phyloP scores from a whole-genome alignment of 92 coral and sea anemone genomes.

The Montipora capitata region DNA sequence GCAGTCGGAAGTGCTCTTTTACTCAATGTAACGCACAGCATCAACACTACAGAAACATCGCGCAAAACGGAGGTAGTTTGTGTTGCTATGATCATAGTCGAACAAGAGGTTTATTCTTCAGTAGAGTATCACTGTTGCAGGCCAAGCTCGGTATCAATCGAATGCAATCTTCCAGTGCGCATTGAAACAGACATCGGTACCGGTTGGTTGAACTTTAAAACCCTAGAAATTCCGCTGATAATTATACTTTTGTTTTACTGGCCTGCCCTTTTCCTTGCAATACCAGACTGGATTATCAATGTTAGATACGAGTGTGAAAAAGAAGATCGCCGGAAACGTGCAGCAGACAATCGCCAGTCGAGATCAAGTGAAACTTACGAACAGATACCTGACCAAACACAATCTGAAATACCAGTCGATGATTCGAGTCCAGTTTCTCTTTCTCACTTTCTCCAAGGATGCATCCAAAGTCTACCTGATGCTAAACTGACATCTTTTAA shows the following conservation, averaged over 20 bases:
- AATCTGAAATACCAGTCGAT: constrained; percentile 13
- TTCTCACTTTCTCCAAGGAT: not conserved
- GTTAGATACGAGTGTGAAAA: not conserved
- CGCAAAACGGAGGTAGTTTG: constrained; percentile 1
- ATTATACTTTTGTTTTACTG: not conserved
- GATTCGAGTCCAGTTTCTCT: constrained; percentile 19
- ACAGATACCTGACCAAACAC: constrained; percentile 5
- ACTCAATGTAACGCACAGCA: not conserved
- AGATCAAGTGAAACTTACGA: not conserved
- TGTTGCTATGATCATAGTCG: constrained; percentile 3
- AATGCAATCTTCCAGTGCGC: too few species aligned
- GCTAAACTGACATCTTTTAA: constrained; percentile 9
- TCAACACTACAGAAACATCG: not conserved
- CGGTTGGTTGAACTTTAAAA: too few species aligned
- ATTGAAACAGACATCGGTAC: too few species aligned
- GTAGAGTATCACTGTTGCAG: too few species aligned
- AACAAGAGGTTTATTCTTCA: too few species aligned
- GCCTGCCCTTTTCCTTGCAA: not conserved
- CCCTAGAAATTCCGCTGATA: too few species aligned
- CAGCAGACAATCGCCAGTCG: not conserved
- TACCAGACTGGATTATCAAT: constrained; percentile 7
- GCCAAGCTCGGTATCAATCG: too few species aligned
- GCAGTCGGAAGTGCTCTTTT: constrained; percentile 14
- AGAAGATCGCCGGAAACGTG: not conserved
- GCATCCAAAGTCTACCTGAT: not conserved